Evolutionary conservation across 92 coral and sea anemone genomes (phyloP).

Genomic region (Metridium senile): DNA sequence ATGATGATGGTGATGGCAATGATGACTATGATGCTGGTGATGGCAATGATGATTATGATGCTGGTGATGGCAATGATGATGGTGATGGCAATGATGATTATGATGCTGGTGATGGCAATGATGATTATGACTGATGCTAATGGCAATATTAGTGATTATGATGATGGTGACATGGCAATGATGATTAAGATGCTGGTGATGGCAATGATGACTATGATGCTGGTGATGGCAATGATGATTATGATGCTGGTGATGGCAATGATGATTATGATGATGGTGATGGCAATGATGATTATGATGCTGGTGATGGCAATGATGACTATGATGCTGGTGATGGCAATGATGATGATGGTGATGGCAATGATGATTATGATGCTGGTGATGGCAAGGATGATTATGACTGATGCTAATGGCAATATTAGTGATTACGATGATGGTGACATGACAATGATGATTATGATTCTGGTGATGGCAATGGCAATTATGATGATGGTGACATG

Average conservation of each 20-base stretch:
- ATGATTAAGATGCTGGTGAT: conserved; percentile 12
- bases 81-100: neutral
- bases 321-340: conserved; percentile 3
- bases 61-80: neutral
- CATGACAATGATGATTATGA: conserved; percentile 2
- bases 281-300: neutral
- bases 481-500: conserved; percentile 6
- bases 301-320: conserved; percentile 1
- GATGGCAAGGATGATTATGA: neutral
- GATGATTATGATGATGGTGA: neutral
- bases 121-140: neutral
- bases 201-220: neutral
- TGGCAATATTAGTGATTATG: conserved; percentile 3
- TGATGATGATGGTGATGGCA: neutral
- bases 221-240: neutral
- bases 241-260: neutral
- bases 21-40: neutral
- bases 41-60: neutral
- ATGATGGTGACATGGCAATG: neutral
- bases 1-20: neutral
- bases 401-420: neutral
- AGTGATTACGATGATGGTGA: neutral
- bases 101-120: neutral
- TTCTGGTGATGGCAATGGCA: neutral
- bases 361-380: neutral